Conservation (phyloP, 2,113 vertebrate genomes). For the Mus pahari region DNA sequence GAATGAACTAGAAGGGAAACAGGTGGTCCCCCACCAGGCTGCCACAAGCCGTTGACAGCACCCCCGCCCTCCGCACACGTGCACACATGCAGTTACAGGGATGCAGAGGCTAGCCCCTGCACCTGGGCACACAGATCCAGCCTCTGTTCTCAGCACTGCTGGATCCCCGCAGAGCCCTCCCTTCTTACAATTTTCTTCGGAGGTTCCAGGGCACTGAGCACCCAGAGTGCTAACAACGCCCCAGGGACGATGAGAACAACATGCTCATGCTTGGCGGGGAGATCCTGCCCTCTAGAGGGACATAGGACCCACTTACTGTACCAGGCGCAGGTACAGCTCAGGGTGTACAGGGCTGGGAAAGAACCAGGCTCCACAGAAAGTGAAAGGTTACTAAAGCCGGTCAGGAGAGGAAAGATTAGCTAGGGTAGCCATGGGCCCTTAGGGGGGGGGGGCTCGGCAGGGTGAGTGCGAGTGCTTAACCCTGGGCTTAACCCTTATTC, state of each 20-base stretch:
- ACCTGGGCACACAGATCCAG: not conserved
- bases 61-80: rapidly evolving
- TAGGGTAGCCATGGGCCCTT: not conserved
- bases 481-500: not conserved
- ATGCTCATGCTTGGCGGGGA: not conserved
- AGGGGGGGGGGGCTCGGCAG: too few species aligned
- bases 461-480: too few species aligned
- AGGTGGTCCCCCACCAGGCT: not conserved
- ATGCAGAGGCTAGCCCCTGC: not conserved
- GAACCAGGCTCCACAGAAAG: not conserved
- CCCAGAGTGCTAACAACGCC: slow-evolving; percentile 57
- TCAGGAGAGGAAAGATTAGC: rapidly evolving
- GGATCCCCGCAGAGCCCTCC: not conserved
- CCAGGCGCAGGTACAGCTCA: not conserved
- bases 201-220: slow-evolving; percentile 10
- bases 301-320: not conserved
- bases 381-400: not conserved
- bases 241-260: not conserved
- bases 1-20: not conserved
- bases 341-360: not conserved
- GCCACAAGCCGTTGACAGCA: not conserved
- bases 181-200: not conserved
- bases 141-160: not conserved
- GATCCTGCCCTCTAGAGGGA: not conserved
- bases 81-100: not conserved